A percentile compares a stretch with the other conserved stretches of the same genome.
phyloP scores from a whole-genome alignment of 2,113 vertebrate species.

The Tricholaema leucomelas region DNA sequence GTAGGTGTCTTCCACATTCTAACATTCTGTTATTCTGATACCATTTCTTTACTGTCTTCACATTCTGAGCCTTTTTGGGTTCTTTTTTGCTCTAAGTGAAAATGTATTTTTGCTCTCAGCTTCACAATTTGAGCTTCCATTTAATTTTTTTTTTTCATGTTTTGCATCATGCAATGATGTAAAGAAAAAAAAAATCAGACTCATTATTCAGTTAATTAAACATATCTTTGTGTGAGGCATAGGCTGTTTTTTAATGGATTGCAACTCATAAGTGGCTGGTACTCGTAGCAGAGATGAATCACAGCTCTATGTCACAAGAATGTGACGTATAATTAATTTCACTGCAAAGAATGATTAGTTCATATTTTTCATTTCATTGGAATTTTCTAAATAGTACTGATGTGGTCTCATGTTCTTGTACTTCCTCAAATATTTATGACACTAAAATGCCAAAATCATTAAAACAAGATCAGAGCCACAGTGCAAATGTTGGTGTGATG shows the following conservation, averaged over 20 bases:
- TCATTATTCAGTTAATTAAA: neutral
- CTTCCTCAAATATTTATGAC: neutral
- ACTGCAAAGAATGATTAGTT: neutral
- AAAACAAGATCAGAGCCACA: neutral
- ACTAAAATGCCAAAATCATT: neutral
- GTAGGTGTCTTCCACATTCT: too few species aligned
- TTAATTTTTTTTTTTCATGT: neutral
- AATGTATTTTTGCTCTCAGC: neutral
- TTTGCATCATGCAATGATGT: neutral
- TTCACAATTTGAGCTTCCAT: neutral
- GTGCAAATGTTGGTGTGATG: neutral
- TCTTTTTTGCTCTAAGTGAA: neutral
- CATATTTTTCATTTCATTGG: neutral
- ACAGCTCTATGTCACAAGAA: neutral
- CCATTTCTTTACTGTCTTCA: neutral
- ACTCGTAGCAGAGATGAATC: neutral
- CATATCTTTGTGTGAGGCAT: neutral
- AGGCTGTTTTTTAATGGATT: neutral
- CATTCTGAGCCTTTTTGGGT: neutral
- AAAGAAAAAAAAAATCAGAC: neutral
- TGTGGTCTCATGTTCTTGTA: neutral
- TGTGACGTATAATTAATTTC: neutral
- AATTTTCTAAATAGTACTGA: neutral
- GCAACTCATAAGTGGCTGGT: neutral
- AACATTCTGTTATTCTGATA: too few species aligned